These are phyloP conservation scores for Lithophane socia DNA, from an alignment of 2,888 invertebrate species.

Conservation along the genomic window DNA sequence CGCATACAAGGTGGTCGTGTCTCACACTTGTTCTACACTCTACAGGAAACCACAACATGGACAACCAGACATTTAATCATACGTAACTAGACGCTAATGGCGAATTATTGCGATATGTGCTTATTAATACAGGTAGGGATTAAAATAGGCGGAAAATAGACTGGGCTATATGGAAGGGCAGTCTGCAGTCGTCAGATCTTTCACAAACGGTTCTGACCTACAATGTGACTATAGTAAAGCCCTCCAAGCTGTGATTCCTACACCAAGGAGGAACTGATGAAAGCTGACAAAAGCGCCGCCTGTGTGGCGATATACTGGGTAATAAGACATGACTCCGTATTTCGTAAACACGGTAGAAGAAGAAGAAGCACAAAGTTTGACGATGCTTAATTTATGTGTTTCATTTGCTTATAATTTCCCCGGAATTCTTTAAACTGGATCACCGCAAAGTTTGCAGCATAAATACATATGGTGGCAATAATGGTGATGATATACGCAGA, in stretches of 20 bases:
- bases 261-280: not conserved
- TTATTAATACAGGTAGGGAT: conserved; percentile 21
- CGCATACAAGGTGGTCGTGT: conserved; percentile 36
- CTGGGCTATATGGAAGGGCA: not conserved
- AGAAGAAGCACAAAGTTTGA: not conserved
- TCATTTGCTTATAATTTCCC: not conserved
- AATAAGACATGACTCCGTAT: not conserved
- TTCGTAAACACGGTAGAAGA: not conserved
- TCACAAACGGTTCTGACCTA: not conserved
- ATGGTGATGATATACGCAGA: not conserved
- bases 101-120: conserved; percentile 55
- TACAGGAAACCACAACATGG: conserved; percentile 52
- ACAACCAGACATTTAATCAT: conserved; percentile 51
- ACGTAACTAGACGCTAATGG: conserved; percentile 56
- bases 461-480: not conserved
- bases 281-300: not conserved
- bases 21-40: conserved; percentile 35
- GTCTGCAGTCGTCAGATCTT: not conserved
- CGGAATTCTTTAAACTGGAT: no score
- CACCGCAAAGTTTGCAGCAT: not conserved
- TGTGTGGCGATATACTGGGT: not conserved
- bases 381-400: not conserved
- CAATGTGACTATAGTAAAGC: not conserved
- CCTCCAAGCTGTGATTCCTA: not conserved
- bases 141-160: not conserved